Conservation (phyloP, 2,888 invertebrate species). For the Chaetogeoica ovagalla region DNA sequence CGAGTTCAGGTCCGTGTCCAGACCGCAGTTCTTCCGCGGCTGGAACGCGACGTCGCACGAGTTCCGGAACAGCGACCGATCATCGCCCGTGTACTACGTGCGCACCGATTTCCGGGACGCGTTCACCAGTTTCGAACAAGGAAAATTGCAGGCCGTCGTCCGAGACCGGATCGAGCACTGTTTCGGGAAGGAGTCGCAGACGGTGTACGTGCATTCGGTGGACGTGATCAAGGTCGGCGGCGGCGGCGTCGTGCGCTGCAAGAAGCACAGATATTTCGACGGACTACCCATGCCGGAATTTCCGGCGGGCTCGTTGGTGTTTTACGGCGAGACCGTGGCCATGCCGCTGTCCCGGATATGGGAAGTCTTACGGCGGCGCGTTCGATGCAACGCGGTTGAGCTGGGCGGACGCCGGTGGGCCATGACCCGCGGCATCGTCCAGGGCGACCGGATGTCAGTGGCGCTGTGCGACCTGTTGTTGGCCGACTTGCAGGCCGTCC, state of each 20-base stretch:
- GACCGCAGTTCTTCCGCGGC: conserved; percentile 14
- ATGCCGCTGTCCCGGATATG: conserved; percentile 21
- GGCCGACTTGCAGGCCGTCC: conserved; percentile 25
- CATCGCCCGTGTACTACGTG: conserved; percentile 19
- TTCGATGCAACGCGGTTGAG: conserved; percentile 12
- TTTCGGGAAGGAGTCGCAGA: background rate
- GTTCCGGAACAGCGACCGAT: background rate
- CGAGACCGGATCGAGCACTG: background rate
- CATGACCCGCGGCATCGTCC: conserved; percentile 38
- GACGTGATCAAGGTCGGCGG: conserved; percentile 10
- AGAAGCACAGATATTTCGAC: background rate
- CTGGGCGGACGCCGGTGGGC: conserved; percentile 6
- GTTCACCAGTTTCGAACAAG: conserved; percentile 37
- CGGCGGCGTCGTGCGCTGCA: conserved; percentile 10
- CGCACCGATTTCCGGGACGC: conserved; percentile 44
- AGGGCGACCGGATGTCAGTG: conserved; percentile 40
- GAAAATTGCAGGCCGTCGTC: conserved; percentile 13
- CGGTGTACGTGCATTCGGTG: conserved; percentile 4
- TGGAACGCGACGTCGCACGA: conserved; percentile 1
- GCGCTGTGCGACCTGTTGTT: conserved; percentile 31
- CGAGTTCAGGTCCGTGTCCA: conserved; percentile 22
- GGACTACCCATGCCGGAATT: conserved; percentile 22
- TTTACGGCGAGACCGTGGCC: background rate
- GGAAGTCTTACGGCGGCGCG: background rate
- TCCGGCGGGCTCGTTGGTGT: conserved; percentile 8